Base-by-base conservation (phyloP, 2,888 invertebrate species). In the Campaea margaritaria region DNA sequence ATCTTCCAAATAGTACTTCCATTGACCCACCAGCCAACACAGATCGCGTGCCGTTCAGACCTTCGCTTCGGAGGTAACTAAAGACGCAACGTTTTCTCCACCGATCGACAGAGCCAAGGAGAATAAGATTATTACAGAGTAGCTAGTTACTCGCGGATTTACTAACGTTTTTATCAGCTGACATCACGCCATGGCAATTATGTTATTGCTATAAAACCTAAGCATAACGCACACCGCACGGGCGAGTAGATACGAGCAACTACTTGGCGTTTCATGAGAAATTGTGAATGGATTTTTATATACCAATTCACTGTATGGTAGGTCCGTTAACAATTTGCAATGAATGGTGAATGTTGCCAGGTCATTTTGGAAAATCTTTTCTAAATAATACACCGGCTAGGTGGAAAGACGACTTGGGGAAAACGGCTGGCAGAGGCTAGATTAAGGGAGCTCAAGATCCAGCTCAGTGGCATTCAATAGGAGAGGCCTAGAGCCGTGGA, bases 171-270 rank as follows among this genome's bases (percentile, higher is more conserved):
- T 60, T 55, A 47, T 7, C 21, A 43, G 15, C 48, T 39, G 11
- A 16, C 41, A 49, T 11, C 55, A 61, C 60, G 55, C 55, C 28
- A 56, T 31, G 42, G 14, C 60, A 43, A 61, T 60, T 60, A 55
- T 13, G 15, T 4, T 46, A 47, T 44, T 39, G 43, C 31, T 43
- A 44, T 52, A 61, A 55, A 58, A 27, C 7, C 7, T 27, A 27
- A 61, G 56, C 43, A 15, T 52, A 59, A 48, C 41, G 44, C 38
- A 21, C 42, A 47, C 49, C 44, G 31, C 31, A 39, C 28, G 27
- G 31, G 28, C 43, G 38, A 50, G 27, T 53, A 53, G 11, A 0
- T 34, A 16, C 43, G 38, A 50, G 27, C 45, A 53, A 2, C 21
- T 21, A 21, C 21, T 21, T 21, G 21, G 21, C 21, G 21, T 3